Base-by-base conservation (phyloP, 2,888 invertebrate species). In the Trachelus iudaicus region DNA sequence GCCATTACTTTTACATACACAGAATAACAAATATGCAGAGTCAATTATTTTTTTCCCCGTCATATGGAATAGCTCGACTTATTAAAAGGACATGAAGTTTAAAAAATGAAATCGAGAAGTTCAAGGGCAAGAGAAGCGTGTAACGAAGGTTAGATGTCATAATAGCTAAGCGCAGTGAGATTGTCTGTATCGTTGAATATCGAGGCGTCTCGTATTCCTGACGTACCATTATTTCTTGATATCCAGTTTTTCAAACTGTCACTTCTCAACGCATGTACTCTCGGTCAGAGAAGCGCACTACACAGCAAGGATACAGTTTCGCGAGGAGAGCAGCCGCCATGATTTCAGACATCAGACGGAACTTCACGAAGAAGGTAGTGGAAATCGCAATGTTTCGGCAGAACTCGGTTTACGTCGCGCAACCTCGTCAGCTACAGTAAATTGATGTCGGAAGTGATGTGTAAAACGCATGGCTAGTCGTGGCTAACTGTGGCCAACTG, bases 221-320 rank as follows among this genome's bases (percentile, higher is more conserved):
- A 85, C 85, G 76, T 85, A 89, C 88, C 89, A 90, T 88, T 83
- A 73, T 85, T 81, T 34, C 69, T 35, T 68, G 69, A 78, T 78
- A 74, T 81, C 80, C 76, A 79, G 81, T 79, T 80, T 78, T 75
- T 15, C 40, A 40, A 40, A 40, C 40, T 40, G 40, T 15, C 40
- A 40, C 40, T 40, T 40, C 6, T 40, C 89, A 92, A 80, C 89
- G 87, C 73, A 85, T 81, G 80, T 85, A 89, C 82, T 91, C 91
- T 88, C 91, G 90, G 87, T 91, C 91, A 79, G 91, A 91, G 87
- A 88, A 91, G 81, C 91, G 89, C 77, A 89, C 83, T 40, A 90
- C 85, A 82, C 87, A 85, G 78, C 83, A 85, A 83, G 85, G 88
- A 77, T 79, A 86, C 79, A 85, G 85, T 80, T 85, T 89, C 33